Conservation (phyloP, 2,888 invertebrate species). For the Pachliopta kotzebuea region DNA sequence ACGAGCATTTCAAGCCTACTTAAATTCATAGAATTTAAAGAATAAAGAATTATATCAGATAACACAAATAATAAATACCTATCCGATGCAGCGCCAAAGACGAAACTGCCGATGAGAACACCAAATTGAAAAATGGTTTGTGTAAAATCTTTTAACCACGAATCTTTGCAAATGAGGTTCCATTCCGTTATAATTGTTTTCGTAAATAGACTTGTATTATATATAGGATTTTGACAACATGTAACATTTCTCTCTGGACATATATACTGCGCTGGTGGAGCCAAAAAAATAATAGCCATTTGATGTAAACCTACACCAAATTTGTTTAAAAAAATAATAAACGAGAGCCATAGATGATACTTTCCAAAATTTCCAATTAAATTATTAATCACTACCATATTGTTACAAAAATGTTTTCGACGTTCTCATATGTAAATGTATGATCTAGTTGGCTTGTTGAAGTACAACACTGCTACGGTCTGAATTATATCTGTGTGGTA, state of each 20-base stretch:
- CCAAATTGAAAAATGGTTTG: slow-evolving; percentile 88
- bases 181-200: slow-evolving; percentile 87
- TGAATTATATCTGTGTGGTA: background rate
- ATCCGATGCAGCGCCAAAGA: slow-evolving; percentile 86
- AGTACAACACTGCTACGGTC: too few species aligned
- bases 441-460: slow-evolving; percentile 21
- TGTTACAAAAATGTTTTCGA: background rate
- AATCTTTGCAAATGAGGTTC: slow-evolving; percentile 84
- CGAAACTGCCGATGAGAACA: slow-evolving; percentile 84
- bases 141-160: slow-evolving; percentile 83
- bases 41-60: background rate
- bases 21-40: background rate
- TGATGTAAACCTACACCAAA: slow-evolving; percentile 76
- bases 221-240: slow-evolving; percentile 79
- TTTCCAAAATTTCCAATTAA: slow-evolving; percentile 65
- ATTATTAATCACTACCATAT: slow-evolving; percentile 55
- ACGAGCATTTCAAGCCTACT: background rate
- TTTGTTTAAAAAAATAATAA: slow-evolving; percentile 64
- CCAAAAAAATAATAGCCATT: slow-evolving; percentile 75
- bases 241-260: slow-evolving; percentile 48
- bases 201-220: slow-evolving; percentile 81
- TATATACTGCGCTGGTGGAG: slow-evolving; percentile 57
- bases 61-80: slow-evolving; percentile 63
- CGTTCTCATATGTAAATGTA: background rate
- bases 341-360: slow-evolving; percentile 63